phyloP scores from a whole-genome alignment of 2,797 vertebrate genomes.

The Acipenser oxyrinchus region DNA sequence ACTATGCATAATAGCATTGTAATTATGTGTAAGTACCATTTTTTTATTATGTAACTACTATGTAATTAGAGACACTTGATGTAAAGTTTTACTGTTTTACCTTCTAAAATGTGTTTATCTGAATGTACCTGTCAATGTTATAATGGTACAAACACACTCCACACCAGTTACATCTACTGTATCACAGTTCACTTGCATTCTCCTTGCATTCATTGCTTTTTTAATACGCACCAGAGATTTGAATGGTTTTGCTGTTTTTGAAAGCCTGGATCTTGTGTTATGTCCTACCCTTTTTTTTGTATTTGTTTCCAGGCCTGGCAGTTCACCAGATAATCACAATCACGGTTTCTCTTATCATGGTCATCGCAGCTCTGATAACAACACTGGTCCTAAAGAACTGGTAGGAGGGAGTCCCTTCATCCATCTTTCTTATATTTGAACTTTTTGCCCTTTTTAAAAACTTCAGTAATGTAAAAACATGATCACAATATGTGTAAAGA shows the following conservation, averaged over 20 bases:
- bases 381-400: slow-evolving; percentile 99
- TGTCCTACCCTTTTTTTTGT: slow-evolving; percentile 21
- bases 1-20: too few species aligned
- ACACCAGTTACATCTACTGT: background rate
- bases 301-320: slow-evolving; percentile 76
- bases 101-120: too few species aligned
- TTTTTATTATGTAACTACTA: too few species aligned
- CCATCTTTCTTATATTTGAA: slow-evolving; percentile 15
- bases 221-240: background rate
- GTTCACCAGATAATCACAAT: slow-evolving; percentile 99
- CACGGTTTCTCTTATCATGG: slow-evolving; percentile 99
- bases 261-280: background rate
- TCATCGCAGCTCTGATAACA: slow-evolving; percentile 96
- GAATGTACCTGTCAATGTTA: too few species aligned
- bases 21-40: too few species aligned
- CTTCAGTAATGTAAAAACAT: slow-evolving; percentile 3
- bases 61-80: too few species aligned
- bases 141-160: too few species aligned
- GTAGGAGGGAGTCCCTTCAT: slow-evolving; percentile 80
- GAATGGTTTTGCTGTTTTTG: background rate
- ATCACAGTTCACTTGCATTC: background rate
- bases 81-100: too few species aligned
- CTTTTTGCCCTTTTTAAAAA: slow-evolving; percentile 1
- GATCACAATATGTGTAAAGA: background rate
- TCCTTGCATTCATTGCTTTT: background rate